These are phyloP conservation scores for Apeira syringaria DNA, from an alignment of 2,888 invertebrate species.

Conservation along the genomic window DNA sequence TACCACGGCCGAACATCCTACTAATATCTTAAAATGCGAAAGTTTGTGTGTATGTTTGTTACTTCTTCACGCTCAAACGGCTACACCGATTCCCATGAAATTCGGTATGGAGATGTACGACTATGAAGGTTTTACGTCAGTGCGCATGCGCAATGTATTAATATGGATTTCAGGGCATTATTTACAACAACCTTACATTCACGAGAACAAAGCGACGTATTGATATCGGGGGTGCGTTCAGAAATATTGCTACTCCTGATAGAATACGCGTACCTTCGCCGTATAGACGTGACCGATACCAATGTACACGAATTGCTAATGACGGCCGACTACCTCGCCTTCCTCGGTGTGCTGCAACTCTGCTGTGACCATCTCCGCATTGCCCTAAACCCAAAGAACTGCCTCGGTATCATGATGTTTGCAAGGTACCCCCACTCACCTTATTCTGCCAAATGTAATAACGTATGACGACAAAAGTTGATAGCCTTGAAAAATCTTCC, in stretches of 20 bases:
- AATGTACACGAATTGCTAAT: conserved; percentile 93
- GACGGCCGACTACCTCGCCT: conserved; percentile 94
- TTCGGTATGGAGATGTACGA: no score
- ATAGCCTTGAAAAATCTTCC: conserved; percentile 35
- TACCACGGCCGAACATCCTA: no score
- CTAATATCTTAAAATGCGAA: no score
- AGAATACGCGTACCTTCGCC: conserved; percentile 93
- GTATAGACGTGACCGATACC: conserved; percentile 88
- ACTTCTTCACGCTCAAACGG: no score
- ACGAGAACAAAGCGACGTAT: conserved; percentile 87
- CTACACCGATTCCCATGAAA: no score
- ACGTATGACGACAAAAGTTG: conserved; percentile 6
- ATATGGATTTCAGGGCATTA: conserved; percentile 87
- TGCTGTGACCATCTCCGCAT: conserved; percentile 90
- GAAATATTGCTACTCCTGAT: conserved; percentile 91
- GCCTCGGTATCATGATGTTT: conserved; percentile 93
- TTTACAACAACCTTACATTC: conserved; percentile 92
- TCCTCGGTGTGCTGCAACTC: conserved; percentile 90
- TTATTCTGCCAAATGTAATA: background rate
- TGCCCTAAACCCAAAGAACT: conserved; percentile 89
- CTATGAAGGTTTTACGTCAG: no score
- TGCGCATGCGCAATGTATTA: no score
- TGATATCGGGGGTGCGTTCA: conserved; percentile 90
- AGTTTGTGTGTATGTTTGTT: no score
- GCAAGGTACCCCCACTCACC: conserved; percentile 81